A percentile compares a stretch with the other conserved stretches of the same genome.
Evolutionary conservation across 2,888 invertebrate species (phyloP).

Genomic region (Brachylomia viminalis): DNA sequence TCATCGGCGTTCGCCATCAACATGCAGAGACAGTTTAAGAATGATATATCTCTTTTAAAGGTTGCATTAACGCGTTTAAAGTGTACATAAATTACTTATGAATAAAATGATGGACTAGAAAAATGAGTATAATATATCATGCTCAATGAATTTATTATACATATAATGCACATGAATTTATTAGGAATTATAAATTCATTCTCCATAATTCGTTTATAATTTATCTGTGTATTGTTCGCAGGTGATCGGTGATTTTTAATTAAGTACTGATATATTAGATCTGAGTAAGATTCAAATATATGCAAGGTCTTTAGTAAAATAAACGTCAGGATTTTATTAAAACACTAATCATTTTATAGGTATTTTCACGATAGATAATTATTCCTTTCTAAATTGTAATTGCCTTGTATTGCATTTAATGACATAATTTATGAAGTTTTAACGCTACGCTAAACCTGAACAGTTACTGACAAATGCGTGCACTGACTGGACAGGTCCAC

Average conservation of each 20-base stretch:
- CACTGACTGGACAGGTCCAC: too few relatives aligned
- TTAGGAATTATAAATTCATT: slow-evolving; percentile 30
- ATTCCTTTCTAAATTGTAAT: neutral
- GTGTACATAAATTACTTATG: slow-evolving; percentile 52
- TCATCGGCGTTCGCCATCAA: slow-evolving; percentile 45
- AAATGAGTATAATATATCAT: slow-evolving; percentile 42
- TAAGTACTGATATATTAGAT: neutral
- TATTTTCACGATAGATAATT: neutral
- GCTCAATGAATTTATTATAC: slow-evolving; percentile 36
- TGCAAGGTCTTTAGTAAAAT: neutral
- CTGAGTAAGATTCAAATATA: slow-evolving; percentile 6
- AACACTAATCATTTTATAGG: neutral
- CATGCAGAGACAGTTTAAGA: slow-evolving; percentile 38
- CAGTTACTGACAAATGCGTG: too few relatives aligned
- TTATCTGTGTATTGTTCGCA: neutral
- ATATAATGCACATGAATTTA: slow-evolving; percentile 30
- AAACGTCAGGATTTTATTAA: neutral
- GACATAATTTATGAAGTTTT: neutral
- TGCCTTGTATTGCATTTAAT: neutral
- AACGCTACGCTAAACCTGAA: neutral
- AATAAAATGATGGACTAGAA: slow-evolving; percentile 50
- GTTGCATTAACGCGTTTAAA: slow-evolving; percentile 49
- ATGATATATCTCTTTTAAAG: slow-evolving; percentile 56
- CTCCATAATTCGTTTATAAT: slow-evolving; percentile 26
- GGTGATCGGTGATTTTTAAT: slow-evolving; percentile 1